These are phyloP conservation scores for Hapalemur alaotrensis DNA, from an alignment of 2,797 vertebrate genomes.

Conservation along the genomic window DNA sequence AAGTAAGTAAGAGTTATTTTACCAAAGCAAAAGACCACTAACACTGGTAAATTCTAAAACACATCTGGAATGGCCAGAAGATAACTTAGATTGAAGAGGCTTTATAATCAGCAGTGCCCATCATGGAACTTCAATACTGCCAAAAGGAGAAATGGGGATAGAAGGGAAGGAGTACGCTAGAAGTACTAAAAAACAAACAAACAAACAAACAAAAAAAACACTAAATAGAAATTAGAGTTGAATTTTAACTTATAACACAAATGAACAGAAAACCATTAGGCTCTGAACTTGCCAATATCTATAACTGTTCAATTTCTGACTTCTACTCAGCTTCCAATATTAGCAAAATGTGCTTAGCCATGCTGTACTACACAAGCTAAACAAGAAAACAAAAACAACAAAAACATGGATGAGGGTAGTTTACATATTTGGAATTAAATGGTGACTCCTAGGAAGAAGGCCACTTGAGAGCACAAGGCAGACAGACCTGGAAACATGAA, in stretches of 20 bases:
- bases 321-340: neutral
- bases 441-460: neutral
- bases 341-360: neutral
- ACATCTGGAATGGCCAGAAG: neutral
- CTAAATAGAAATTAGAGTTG: neutral
- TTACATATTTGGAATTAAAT: neutral
- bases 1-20: neutral
- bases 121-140: neutral
- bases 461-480: conserved; percentile 14
- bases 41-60: neutral
- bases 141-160: neutral
- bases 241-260: conserved; percentile 31
- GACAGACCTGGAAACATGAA: conserved; percentile 97
- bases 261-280: neutral
- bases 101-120: neutral
- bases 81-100: neutral
- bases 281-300: conserved; percentile 7
- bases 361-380: neutral
- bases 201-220: neutral
- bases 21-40: neutral
- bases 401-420: neutral
- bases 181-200: neutral
- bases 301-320: neutral
- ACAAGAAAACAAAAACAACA: neutral
- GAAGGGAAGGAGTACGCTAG: neutral